Evolutionary conservation across 2,113 vertebrate genomes (phyloP).

Genomic region (Leptodactylus fuscus): DNA sequence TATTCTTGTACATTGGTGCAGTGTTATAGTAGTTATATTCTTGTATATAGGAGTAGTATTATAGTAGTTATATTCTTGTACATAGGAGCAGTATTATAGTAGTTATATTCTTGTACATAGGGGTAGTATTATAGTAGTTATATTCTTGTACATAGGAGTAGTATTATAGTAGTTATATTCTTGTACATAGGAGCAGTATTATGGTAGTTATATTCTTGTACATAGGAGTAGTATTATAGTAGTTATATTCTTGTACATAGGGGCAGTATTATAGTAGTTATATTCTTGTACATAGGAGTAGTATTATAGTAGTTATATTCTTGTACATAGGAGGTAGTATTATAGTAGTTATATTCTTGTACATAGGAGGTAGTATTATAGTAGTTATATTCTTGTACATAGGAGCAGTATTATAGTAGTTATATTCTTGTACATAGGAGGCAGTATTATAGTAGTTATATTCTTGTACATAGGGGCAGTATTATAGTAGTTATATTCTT

Average conservation of each 20-base stretch:
- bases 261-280: slow-evolving; percentile 9
- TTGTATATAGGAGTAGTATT: not conserved
- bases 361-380: not conserved
- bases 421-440: not conserved
- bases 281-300: not conserved
- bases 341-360: slow-evolving; percentile 15
- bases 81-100: slow-evolving; percentile 6
- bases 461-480: slow-evolving; percentile 2
- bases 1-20: not conserved
- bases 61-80: slow-evolving; percentile 12
- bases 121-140: slow-evolving; percentile 10
- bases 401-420: not conserved
- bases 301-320: slow-evolving; percentile 21
- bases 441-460: slow-evolving; percentile 21
- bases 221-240: slow-evolving; percentile 1
- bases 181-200: slow-evolving; percentile 14
- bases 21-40: slow-evolving; percentile 12
- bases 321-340: slow-evolving; percentile 2
- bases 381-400: slow-evolving; percentile 11
- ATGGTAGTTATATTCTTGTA: slow-evolving; percentile 15
- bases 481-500: slow-evolving; percentile 5
- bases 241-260: slow-evolving; percentile 11
- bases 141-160: slow-evolving; percentile 5
- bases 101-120: slow-evolving; percentile 15
- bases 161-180: slow-evolving; percentile 21